These are phyloP conservation scores for Trachelipus rathkii DNA, from an alignment of 1,140 invertebrate species.

Conservation along the genomic window DNA sequence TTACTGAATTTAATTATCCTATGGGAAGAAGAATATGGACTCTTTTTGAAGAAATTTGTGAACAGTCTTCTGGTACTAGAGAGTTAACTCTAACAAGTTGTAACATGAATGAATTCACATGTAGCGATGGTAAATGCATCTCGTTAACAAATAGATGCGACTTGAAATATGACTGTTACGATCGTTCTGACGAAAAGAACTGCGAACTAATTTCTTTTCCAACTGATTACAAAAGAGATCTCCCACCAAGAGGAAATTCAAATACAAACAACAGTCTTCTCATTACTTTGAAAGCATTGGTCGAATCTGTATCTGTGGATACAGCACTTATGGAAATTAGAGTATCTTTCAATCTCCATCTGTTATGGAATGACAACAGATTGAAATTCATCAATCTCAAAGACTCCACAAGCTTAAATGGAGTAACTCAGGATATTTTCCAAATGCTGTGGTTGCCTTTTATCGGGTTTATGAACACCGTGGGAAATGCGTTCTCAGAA, in stretches of 20 bases:
- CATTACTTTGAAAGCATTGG: slow-evolving; percentile 29
- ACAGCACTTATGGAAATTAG: slow-evolving; percentile 10
- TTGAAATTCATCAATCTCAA: slow-evolving; percentile 16
- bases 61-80: slow-evolving; percentile 12
- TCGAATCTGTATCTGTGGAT: slow-evolving; percentile 37
- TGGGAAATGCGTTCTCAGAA: neutral
- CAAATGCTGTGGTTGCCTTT: slow-evolving; percentile 3
- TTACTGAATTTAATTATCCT: slow-evolving; percentile 7
- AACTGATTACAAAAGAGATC: slow-evolving; percentile 17
- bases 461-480: slow-evolving; percentile 16
- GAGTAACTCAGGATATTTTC: neutral
- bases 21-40: slow-evolving; percentile 24
- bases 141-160: slow-evolving; percentile 14
- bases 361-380: slow-evolving; percentile 12
- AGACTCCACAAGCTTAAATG: slow-evolving; percentile 5
- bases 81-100: slow-evolving; percentile 9
- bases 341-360: neutral
- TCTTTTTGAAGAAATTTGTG: neutral
- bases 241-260: slow-evolving; percentile 17
- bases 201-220: slow-evolving; percentile 30
- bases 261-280: slow-evolving; percentile 18
- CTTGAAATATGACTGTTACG: slow-evolving; percentile 30
- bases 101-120: slow-evolving; percentile 8
- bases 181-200: slow-evolving; percentile 29
- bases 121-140: slow-evolving; percentile 25